These are phyloP conservation scores for Pholis gunnellus DNA, from an alignment of 2,113 vertebrate species.

Conservation along the genomic window DNA sequence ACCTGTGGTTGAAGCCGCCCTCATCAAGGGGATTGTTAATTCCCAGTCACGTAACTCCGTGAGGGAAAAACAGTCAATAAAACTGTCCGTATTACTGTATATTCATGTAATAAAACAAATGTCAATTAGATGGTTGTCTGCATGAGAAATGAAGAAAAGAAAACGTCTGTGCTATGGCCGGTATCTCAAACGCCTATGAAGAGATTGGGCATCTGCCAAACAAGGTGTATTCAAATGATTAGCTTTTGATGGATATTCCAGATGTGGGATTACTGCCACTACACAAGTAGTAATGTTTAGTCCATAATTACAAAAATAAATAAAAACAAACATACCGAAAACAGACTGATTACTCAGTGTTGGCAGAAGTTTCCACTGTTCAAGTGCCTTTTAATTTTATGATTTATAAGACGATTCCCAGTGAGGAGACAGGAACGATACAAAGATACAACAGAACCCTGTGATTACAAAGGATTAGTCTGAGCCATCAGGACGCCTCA, in stretches of 20 bases:
- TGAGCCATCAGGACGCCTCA: conserved; percentile 35
- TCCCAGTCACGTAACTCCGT: neutral
- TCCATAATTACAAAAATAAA: conserved; percentile 4
- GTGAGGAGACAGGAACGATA: neutral
- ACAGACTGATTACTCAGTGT: neutral
- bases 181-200: neutral
- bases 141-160: neutral
- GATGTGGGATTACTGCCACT: conserved; percentile 25
- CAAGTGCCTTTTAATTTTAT: conserved; percentile 22
- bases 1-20: neutral
- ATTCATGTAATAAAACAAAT: neutral
- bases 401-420: conserved; percentile 22
- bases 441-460: neutral
- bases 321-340: neutral
- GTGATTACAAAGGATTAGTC: conserved; percentile 52
- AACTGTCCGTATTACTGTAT: neutral
- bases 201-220: conserved; percentile 19
- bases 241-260: conserved; percentile 8
- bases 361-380: conserved; percentile 8
- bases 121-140: neutral
- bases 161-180: neutral
- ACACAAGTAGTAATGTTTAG: conserved; percentile 8
- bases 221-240: neutral
- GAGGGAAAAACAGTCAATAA: neutral
- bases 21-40: neutral